Conservation (phyloP, 2,113 vertebrate genomes). For the Chaetodon auriga region DNA sequence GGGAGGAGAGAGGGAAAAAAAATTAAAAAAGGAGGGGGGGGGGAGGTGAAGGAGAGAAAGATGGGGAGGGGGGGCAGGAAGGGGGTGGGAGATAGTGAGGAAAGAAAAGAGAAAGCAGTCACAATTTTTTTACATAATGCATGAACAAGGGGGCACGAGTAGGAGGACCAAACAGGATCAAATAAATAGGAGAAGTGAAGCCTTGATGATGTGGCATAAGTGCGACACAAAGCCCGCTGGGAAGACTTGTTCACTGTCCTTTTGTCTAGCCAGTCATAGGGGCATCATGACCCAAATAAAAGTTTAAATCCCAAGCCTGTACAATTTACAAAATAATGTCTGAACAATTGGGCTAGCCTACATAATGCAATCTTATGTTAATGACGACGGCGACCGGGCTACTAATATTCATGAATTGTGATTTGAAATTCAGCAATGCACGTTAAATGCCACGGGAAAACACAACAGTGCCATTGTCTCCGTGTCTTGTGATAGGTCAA, state of each 20-base stretch:
- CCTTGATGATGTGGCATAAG: constrained; percentile 82
- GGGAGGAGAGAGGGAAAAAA: constrained; percentile 43
- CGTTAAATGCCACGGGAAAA: constrained; percentile 77
- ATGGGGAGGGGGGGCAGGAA: constrained; percentile 47
- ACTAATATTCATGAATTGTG: constrained; percentile 77
- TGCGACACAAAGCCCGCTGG: constrained; percentile 82
- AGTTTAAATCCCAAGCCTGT: constrained; percentile 74
- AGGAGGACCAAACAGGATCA: constrained; percentile 77
- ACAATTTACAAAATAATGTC: constrained; percentile 64
- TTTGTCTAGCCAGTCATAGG: constrained; percentile 79
- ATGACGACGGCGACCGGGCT: constrained; percentile 61
- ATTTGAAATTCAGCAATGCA: constrained; percentile 80
- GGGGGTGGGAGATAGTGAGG: constrained; percentile 73
- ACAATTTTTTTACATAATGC: constrained; percentile 78
- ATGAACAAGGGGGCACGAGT: constrained; percentile 78
- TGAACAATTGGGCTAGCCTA: constrained; percentile 68
- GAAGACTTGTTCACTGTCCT: constrained; percentile 81
- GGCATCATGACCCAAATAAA: constrained; percentile 83
- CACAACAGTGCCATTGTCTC: constrained; percentile 82
- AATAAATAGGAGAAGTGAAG: constrained; percentile 81
- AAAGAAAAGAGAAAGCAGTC: constrained; percentile 73
- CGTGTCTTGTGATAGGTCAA: constrained; percentile 81
- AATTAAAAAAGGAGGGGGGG: constrained; percentile 52
- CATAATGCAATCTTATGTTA: constrained; percentile 77
- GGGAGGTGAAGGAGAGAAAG: constrained; percentile 50